Percentiles rank a stretch among this genome's conserved stretches.
Evolutionary conservation across 1,140 invertebrate genomes (phyloP).

Genomic region (Nasonia longicornis): DNA sequence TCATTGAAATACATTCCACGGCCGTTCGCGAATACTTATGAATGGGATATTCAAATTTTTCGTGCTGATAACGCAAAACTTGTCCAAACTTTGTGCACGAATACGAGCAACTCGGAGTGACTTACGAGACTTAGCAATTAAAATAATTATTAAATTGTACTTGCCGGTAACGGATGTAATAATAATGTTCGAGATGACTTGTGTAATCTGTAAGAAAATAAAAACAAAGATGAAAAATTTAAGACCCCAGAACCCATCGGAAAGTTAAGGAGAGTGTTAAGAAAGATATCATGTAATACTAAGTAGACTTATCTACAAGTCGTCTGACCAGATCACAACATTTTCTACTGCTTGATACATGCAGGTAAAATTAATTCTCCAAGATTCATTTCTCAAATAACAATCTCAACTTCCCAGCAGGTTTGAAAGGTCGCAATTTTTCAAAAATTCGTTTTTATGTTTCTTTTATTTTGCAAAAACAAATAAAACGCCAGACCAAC

Average conservation of each 20-base stretch:
- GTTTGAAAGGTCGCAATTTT: not conserved
- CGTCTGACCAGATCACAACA: slow-evolving; percentile 31
- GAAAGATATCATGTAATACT: not conserved
- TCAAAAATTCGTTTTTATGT: slow-evolving; percentile 7
- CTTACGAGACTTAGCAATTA: not conserved
- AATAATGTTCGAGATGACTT: not conserved
- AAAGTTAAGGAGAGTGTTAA: slow-evolving; percentile 18
- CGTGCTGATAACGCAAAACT: too few relatives aligned
- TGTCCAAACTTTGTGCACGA: not conserved
- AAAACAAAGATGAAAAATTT: slow-evolving; percentile 26
- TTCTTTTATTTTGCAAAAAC: not conserved
- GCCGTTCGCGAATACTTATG: not conserved
- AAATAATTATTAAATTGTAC: not conserved
- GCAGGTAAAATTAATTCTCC: not conserved
- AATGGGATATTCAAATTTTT: too few relatives aligned
- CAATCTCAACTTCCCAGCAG: slow-evolving; percentile 30
- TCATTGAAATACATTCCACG: not conserved
- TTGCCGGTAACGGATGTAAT: not conserved
- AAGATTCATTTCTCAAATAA: not conserved
- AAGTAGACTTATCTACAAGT: not conserved
- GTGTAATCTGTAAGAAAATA: slow-evolving; percentile 31
- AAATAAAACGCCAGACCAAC: not conserved
- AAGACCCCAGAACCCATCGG: not conserved
- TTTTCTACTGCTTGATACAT: slow-evolving; percentile 22
- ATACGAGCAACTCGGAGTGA: not conserved